phyloP scores from a whole-genome alignment of 1,140 invertebrate species.

The Neodiprion virginianus region DNA sequence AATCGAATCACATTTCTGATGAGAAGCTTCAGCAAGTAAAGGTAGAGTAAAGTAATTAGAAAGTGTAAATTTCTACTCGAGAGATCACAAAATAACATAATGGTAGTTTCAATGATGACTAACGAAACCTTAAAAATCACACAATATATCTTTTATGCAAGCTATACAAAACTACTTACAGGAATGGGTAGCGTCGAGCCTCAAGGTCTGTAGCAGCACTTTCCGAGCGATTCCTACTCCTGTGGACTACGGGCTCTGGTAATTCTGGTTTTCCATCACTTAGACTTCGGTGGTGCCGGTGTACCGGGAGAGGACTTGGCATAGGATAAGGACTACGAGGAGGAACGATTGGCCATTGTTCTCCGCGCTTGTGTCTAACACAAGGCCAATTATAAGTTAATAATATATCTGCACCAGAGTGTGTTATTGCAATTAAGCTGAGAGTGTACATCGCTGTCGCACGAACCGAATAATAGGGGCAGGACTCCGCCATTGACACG shows the following conservation, averaged over 20 bases:
- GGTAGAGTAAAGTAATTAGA: conserved; percentile 25
- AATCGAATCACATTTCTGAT: too few relatives aligned
- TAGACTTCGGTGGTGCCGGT: conserved; percentile 55
- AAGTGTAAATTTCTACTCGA: conserved; percentile 19
- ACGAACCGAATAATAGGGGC: conserved; percentile 84
- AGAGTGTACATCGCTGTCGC: conserved; percentile 90
- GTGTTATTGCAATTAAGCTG: conserved; percentile 82
- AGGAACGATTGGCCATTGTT: conserved; percentile 79
- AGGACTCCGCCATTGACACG: conserved; percentile 75
- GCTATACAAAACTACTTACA: conserved; percentile 35
- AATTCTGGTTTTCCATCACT: conserved; percentile 59
- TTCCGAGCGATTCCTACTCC: conserved; percentile 56
- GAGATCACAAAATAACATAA: conserved; percentile 23
- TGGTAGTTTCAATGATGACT: not conserved
- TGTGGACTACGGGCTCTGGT: conserved; percentile 43
- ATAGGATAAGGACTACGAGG: conserved; percentile 53
- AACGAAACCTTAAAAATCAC: too few relatives aligned
- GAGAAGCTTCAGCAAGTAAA: too few relatives aligned
- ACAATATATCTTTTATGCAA: too few relatives aligned
- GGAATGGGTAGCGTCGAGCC: conserved; percentile 43
- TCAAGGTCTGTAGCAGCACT: conserved; percentile 57
- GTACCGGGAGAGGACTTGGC: conserved; percentile 52
- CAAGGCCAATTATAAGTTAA: conserved; percentile 80
- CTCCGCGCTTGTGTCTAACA: conserved; percentile 80
- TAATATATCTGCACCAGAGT: conserved; percentile 79